Conservation (phyloP, 2,888 invertebrate genomes). For the Brassicogethes aeneus region DNA sequence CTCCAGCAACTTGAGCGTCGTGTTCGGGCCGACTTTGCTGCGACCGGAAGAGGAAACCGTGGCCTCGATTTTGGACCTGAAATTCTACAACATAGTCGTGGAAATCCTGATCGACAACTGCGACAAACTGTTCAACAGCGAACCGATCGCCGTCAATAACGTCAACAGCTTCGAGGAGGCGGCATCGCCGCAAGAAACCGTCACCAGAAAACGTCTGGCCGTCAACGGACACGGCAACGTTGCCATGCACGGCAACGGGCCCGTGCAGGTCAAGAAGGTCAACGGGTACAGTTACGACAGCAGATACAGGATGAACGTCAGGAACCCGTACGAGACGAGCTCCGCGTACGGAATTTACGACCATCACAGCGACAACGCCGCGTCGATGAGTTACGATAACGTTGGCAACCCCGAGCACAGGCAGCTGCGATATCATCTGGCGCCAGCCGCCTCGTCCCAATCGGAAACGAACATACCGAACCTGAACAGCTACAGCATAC, state of each 20-base stretch:
- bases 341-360: background rate
- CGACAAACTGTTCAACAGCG: slow-evolving; percentile 58
- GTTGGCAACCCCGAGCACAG: too few relatives aligned
- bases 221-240: slow-evolving; percentile 3
- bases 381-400: too few relatives aligned
- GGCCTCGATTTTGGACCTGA: slow-evolving; percentile 96
- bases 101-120: slow-evolving; percentile 91
- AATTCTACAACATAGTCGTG: slow-evolving; percentile 97
- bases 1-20: slow-evolving; percentile 93
- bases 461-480: slow-evolving; percentile 41
- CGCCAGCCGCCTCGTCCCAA: slow-evolving; percentile 35
- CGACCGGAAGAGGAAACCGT: slow-evolving; percentile 94
- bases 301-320: too few relatives aligned
- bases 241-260: slow-evolving; percentile 7
- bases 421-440: too few relatives aligned
- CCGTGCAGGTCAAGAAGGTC: background rate
- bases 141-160: slow-evolving; percentile 16
- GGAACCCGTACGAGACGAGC: too few relatives aligned
- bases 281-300: background rate
- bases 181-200: slow-evolving; percentile 21
- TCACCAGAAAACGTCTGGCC: slow-evolving; percentile 13
- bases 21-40: slow-evolving; percentile 94
- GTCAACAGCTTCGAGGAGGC: slow-evolving; percentile 15
- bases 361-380: background rate
- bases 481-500: slow-evolving; percentile 13